Evolutionary conservation across 2,113 vertebrate genomes (phyloP), one percentile per base, ranked within the genome.

Genomic region (Stomatorhinus ivindoensis): DNA sequence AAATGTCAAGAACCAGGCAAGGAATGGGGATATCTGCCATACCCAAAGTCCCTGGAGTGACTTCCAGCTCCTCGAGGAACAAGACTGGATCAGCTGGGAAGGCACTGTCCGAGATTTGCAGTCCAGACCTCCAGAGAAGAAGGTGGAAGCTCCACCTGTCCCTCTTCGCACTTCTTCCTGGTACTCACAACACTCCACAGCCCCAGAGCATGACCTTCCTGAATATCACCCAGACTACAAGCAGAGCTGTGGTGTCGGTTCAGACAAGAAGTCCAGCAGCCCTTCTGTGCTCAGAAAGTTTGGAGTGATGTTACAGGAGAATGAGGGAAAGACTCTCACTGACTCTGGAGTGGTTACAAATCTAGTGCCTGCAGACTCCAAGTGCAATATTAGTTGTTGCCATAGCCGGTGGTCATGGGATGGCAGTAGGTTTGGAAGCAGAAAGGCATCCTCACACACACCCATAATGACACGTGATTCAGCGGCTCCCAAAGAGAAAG

Each of bases 101-200:
- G 92, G 87, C 88, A 91, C 90, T 69, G 91, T 76, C 4, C 88
- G 90, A 15, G 86, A 86, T 93, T 90, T 87, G 89, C 82, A 89
- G 90, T 91, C 91, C 92, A 90, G 91, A 73, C 87, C 89, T 69
- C 31, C 92, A 83, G 93, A 95, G 80, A 94, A 93, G 88, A 96
- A 92, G 90, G 92, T 92, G 82, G 92, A 94, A 90, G 95, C 94
- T 50, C 97, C 97, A 46, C 97, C 97, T 48, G 90, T 97, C 90
- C 97, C 97, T 92, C 96, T 97, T 87, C 96, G 97, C 88, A 96
- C 95, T 92, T 97, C 97, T 82, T 99, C 98, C 93, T 95, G 97
- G 92, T 97, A 96, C 91, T 92, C 97, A 88, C 95, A 95, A 87
- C 93, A 91, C 82, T 93, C 95, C 82, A 92, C 93, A 58, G 91